Evolutionary conservation across 2,113 vertebrate species (phyloP), one percentile per base, ranked within the genome.

Genomic region (Diphyllodes magnificus): DNA sequence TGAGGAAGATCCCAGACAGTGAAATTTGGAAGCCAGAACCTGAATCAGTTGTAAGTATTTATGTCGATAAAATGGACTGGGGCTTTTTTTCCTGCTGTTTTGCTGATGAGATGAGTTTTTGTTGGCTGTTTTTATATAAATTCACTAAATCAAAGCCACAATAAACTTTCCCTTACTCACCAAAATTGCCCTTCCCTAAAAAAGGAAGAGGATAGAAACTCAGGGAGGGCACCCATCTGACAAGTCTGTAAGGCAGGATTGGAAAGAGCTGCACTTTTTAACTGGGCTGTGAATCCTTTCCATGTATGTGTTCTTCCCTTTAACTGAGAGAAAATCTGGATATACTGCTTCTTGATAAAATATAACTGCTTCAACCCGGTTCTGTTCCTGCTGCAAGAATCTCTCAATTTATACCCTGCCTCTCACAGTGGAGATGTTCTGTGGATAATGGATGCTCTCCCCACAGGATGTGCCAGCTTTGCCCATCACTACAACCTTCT

Each of bases 11-110:
- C 89, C 97, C 97, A 86, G 97, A 98, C 59, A 98, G 95, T 98
- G 98, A 99, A 97, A 98, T 99, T 90, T 99, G 98, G 98, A 98
- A 98, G 87, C 35, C 97, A 77, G 99, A 99, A 96, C 98, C 99
- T 37, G 98, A 98, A 82, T 98, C 97, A 54, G 0, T 92, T 97
- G 99, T 99, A 98, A 96, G 97, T 96, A 78, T 94, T 97, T 66
- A 63, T 81, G 72, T 77, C 51, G 45, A 90, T 82, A 86, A 63
- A 95, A 76, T 66, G 53, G 31, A 57, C n/a, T 76, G 54, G 13
- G 3, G 1, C 69, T 1, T 6, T 78, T 78, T 93, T 94, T 47
- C 2, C 17, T 94, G 65, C 39, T 31, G 21, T 83, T 68, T 66
- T 73, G 24, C 23, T 68, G 30, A 56, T 71, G 25, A 78, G 27